Base-by-base conservation (phyloP, 2,888 invertebrate species). In the Polymixis flavicincta region DNA sequence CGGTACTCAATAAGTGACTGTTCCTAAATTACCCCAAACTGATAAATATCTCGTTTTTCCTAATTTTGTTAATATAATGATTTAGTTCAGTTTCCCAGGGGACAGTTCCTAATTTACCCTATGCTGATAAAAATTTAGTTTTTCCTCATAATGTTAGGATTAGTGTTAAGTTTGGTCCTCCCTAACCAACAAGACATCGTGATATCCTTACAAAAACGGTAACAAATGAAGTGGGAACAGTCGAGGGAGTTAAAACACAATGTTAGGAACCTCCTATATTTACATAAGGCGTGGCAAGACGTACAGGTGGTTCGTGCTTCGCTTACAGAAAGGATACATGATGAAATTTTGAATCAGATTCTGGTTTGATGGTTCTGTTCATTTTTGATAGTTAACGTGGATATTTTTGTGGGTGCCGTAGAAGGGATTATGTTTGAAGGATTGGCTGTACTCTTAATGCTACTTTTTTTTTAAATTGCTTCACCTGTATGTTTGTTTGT, bases 311-410 rank as follows among this genome's bases (percentile, higher is more conserved):
- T 76, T 42, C 91, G 91, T 92, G 91, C 83, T 77, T 80, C 76
- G 91, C 82, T 85, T 88, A 81, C 89, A 52, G 64, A 91, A 71
- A 71, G 80, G 60, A 81, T 87, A 91, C 92, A 90, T 92, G 91
- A 90, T 89, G 83, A 89, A 90, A 92, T 91, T 92, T 86, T 86
- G 86, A 89, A 91, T 91, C 88, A 89, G 87, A 60, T 73, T 32
- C 74, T 61, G 17, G 59, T 50, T 70, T 83, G 74, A 84, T 37
- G 63, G 67, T 74, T 67, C 45, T 71, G 80, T 84, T 63, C 68
- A 83, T 83, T 69, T 81, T 81, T 54, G 9, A 59, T 60, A 60
- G 42, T 72, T 14, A 22, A 55, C 17, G 25, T 45, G 14, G 52
- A 55, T 50, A 11, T 60, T 37, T 76, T 63, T 59, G 25, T 28